Percentiles rank a stretch among this genome's conserved stretches.
Conservation (phyloP, 2,888 invertebrate species). For the Patella pellucida region DNA sequence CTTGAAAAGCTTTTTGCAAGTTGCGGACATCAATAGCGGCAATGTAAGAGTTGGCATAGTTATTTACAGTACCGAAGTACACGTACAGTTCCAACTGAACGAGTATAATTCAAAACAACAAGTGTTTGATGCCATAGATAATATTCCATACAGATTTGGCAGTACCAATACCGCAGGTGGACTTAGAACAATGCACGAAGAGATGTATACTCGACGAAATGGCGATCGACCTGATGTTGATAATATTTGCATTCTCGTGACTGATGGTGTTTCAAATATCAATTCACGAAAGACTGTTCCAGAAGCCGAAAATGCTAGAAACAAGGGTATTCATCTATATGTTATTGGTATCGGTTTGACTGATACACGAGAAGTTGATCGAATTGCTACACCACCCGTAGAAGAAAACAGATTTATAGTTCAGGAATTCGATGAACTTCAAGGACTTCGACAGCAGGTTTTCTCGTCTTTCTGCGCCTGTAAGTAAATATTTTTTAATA, state of each 20-base stretch:
- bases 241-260: slow-evolving; percentile 53
- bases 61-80: slow-evolving; percentile 46
- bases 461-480: slow-evolving; percentile 22
- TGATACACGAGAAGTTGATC: slow-evolving; percentile 45
- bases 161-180: slow-evolving; percentile 58
- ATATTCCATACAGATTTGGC: slow-evolving; percentile 42
- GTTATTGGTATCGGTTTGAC: slow-evolving; percentile 47
- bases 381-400: slow-evolving; percentile 43
- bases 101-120: slow-evolving; percentile 30
- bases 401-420: slow-evolving; percentile 41
- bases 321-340: slow-evolving; percentile 42
- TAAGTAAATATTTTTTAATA: too few relatives aligned
- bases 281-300: slow-evolving; percentile 51
- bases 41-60: slow-evolving; percentile 51
- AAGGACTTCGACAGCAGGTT: slow-evolving; percentile 33
- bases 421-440: slow-evolving; percentile 35
- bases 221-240: slow-evolving; percentile 51
- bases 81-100: slow-evolving; percentile 48
- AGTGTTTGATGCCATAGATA: slow-evolving; percentile 39
- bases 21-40: slow-evolving; percentile 49
- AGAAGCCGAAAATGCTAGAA: slow-evolving; percentile 43
- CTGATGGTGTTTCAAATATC: slow-evolving; percentile 60
- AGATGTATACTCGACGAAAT: slow-evolving; percentile 44
- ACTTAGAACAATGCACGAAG: slow-evolving; percentile 42
- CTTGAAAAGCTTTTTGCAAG: slow-evolving; percentile 42